A percentile compares a stretch with the other conserved stretches of the same genome.
Conservation (phyloP, 2,888 invertebrate genomes). For the Cephus spinipes region DNA sequence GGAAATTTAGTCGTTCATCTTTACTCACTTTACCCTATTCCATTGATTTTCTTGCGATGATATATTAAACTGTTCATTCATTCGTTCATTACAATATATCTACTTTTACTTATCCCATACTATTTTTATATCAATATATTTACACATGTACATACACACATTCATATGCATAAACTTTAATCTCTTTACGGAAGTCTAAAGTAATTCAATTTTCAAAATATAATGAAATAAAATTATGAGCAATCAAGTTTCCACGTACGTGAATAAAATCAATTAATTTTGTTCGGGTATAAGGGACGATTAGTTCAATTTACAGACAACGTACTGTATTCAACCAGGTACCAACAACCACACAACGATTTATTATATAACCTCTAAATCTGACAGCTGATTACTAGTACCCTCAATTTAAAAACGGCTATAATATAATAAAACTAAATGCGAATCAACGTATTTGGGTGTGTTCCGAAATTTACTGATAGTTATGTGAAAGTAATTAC, state of each 20-base stretch:
- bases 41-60: background rate
- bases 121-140: background rate
- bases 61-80: background rate
- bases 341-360: background rate
- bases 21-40: background rate
- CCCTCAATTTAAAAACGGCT: background rate
- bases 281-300: background rate
- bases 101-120: background rate
- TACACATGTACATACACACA: background rate
- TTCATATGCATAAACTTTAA: no score
- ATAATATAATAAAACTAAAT: background rate
- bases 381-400: no score
- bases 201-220: no score
- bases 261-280: no score
- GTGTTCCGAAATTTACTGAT: no score
- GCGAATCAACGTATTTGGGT: background rate
- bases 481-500: no score
- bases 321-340: background rate
- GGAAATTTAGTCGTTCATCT: background rate
- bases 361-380: no score
- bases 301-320: background rate
- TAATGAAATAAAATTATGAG: no score
- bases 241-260: no score
- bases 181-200: no score
- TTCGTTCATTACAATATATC: background rate